Base-by-base conservation (phyloP, 2,797 vertebrate genomes). In the Poeciliopsis infans region DNA sequence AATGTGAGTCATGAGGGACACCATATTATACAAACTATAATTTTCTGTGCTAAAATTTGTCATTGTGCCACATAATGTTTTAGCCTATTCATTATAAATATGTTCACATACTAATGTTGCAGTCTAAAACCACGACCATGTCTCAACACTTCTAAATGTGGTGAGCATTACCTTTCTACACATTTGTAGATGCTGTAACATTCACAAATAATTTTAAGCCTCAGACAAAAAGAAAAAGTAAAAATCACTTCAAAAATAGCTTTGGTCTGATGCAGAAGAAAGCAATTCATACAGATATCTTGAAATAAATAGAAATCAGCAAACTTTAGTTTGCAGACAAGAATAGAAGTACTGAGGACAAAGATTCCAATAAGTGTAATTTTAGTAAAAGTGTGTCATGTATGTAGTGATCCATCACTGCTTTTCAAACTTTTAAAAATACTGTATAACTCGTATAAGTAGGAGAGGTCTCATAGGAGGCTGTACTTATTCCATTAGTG, bases 341-440 rank as follows among this genome's bases (percentile, higher is more conserved):
- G 46, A 75, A 78, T 85, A 80, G 43, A 75, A 82, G 70, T n/a
- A 71, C 51, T n/a, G 15, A 85, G 81, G 87, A 85, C 76, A 88
- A 90, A 92, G 84, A 81, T 88, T 87, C 76, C 76, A 88, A 80
- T 78, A 75, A 79, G 85, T 85, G 90, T 89, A 87, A 86, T 85
- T 89, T 90, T 82, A 80, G 68, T 84, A 79, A 84, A 81, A 86
- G 89, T 86, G 78, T 75, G 80, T 87, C 82, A 80, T 85, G 79
- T 73, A 74, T 76, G 81, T 78, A 86, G 79, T 77, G 72, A 80
- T 74, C 18, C 23, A 72, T 53, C 71, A 74, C 79, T 77, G 71
- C 74, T 78, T 85, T 84, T 82, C 74, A 83, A 46, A 39, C 83
- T 72, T 46, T 77, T 66, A 20, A 83, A 84, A 74, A 84, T 46